Evolutionary conservation across 2,797 vertebrate genomes (phyloP).

Genomic region (Rhincodon typus): DNA sequence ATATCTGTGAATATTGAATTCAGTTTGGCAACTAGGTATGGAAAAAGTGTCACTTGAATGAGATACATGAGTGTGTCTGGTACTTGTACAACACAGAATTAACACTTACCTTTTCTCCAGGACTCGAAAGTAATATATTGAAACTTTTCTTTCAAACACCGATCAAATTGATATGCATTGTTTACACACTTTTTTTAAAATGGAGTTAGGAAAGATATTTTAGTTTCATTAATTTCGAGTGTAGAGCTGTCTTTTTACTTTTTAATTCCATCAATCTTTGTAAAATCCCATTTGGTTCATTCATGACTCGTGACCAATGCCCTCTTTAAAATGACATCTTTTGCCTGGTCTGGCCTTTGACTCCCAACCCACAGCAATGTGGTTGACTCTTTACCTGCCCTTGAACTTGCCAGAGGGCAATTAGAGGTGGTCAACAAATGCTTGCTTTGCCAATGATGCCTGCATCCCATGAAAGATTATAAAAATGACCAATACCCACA

Average conservation of each 20-base stretch:
- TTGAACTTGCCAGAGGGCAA: too few relatives aligned
- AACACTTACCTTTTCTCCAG: background rate
- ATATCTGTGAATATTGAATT: background rate
- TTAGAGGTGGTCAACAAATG: too few relatives aligned
- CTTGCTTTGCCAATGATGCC: too few relatives aligned
- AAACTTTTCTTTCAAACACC: background rate
- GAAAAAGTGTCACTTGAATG: background rate
- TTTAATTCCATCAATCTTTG: background rate
- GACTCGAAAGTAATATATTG: too few relatives aligned
- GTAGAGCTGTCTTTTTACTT: background rate
- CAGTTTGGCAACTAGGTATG: background rate
- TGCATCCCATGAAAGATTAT: too few relatives aligned
- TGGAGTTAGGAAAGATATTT: background rate
- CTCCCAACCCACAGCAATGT: too few relatives aligned
- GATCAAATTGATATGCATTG: background rate
- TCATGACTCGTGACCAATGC: too few relatives aligned
- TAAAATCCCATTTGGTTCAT: too few relatives aligned
- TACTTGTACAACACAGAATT: background rate
- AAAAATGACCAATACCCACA: too few relatives aligned
- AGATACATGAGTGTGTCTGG: background rate
- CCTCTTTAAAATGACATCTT: too few relatives aligned
- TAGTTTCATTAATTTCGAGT: background rate
- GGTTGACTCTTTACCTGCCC: too few relatives aligned
- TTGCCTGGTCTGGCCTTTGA: too few relatives aligned
- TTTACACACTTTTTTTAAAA: background rate